Conservation (phyloP, 1,140 invertebrate species). For the Wiebesia pumilae region DNA sequence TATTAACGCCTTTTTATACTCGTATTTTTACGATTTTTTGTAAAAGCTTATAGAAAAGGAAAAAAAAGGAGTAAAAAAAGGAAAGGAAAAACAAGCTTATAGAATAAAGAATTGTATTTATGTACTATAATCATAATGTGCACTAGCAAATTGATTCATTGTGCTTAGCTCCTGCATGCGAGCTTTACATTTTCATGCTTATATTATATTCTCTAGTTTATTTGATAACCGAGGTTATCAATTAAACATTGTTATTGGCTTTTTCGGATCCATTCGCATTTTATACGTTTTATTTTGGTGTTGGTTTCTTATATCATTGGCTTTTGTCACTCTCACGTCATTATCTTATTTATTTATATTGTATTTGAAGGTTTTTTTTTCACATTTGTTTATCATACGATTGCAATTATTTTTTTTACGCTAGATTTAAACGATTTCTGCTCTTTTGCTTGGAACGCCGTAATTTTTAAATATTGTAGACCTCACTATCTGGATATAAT, state of each 20-base stretch:
- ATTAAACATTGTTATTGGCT: background rate
- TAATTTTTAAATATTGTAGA: slow-evolving; percentile 7
- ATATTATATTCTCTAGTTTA: slow-evolving; percentile 2
- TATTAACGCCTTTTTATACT: slow-evolving; percentile 46
- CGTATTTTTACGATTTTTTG: slow-evolving; percentile 25
- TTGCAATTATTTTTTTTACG: slow-evolving; percentile 31
- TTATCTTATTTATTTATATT: slow-evolving; percentile 6
- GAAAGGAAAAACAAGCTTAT: background rate
- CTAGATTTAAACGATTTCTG: slow-evolving; percentile 35
- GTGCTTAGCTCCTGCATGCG: slow-evolving; percentile 60
- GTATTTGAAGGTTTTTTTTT: slow-evolving; percentile 1
- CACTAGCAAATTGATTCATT: slow-evolving; percentile 48
- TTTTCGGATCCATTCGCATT: slow-evolving; percentile 7
- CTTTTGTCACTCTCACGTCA: slow-evolving; percentile 41
- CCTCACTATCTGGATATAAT: slow-evolving; percentile 6
- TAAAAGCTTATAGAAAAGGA: slow-evolving; percentile 1
- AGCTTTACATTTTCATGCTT: slow-evolving; percentile 50
- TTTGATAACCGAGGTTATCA: slow-evolving; percentile 31
- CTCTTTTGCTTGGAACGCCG: slow-evolving; percentile 40
- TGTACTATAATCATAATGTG: slow-evolving; percentile 42
- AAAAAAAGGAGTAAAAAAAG: background rate
- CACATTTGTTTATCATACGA: slow-evolving; percentile 12
- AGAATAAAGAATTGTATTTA: slow-evolving; percentile 25
- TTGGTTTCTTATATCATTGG: slow-evolving; percentile 48
- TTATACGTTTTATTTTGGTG: slow-evolving; percentile 28